These are phyloP conservation scores for Platygyra sinensis DNA, from an alignment of 64 coral and sea anemone genomes.

Conservation along the genomic window DNA sequence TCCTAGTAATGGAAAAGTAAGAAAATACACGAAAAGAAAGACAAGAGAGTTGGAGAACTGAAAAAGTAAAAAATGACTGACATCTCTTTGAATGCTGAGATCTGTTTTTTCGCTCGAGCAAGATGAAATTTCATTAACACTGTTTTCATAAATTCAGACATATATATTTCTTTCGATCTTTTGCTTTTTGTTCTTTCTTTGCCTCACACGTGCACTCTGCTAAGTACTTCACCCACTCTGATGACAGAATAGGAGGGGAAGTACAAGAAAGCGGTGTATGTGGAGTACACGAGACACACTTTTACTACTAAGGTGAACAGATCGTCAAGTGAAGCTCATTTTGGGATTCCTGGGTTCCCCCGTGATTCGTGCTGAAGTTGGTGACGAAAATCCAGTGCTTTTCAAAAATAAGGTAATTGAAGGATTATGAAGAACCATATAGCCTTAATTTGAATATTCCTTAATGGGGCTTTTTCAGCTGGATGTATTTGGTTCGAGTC, in stretches of 20 bases:
- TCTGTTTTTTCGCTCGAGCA: too few relatives aligned
- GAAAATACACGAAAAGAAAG: too few relatives aligned
- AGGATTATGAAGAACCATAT: neutral
- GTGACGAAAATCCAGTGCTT: constrained; percentile 67
- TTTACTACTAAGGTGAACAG: constrained; percentile 62
- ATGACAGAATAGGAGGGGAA: constrained; percentile 78
- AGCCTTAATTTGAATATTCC: neutral
- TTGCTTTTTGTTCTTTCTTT: neutral
- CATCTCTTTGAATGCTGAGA: too few relatives aligned
- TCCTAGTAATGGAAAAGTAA: too few relatives aligned
- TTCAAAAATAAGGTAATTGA: constrained; percentile 85
- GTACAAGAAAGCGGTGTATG: constrained; percentile 88
- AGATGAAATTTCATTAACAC: too few relatives aligned
- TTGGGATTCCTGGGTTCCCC: constrained; percentile 93
- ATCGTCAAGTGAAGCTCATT: constrained; percentile 6
- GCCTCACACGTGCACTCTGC: constrained; percentile 71
- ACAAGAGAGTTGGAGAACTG: too few relatives aligned
- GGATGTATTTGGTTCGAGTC: too few relatives aligned
- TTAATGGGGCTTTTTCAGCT: too few relatives aligned
- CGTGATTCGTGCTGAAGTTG: constrained; percentile 86
- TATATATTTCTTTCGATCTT: too few relatives aligned
- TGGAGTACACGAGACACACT: constrained; percentile 65
- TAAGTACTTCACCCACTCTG: constrained; percentile 68
- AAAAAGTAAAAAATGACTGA: too few relatives aligned
- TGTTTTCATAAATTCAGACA: too few relatives aligned